Percentiles rank a stretch among this genome's conserved stretches.
phyloP scores from a whole-genome alignment of 2,888 invertebrate genomes.

The Pristionchus exspectatus region DNA sequence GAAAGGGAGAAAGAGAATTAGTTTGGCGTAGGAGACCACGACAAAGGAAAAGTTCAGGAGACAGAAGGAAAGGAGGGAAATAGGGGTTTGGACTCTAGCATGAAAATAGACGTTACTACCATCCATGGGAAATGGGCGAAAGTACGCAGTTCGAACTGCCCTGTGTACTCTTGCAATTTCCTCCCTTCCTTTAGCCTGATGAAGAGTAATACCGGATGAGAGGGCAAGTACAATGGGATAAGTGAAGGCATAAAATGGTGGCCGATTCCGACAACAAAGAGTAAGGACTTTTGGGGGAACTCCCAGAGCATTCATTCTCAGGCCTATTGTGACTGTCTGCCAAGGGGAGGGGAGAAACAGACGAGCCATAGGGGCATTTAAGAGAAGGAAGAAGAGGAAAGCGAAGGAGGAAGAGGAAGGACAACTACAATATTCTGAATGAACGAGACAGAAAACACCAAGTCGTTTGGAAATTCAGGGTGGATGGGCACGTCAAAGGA shows the following conservation, averaged over 20 bases:
- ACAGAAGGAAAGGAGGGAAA: constrained; percentile 12
- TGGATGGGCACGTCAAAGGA: not conserved
- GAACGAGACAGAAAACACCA: not conserved
- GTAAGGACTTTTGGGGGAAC: not conserved
- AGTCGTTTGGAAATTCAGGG: not conserved
- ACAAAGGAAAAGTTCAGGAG: constrained; percentile 6
- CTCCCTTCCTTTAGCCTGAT: not conserved
- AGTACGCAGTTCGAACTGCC: constrained; percentile 12
- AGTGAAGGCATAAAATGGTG: not conserved
- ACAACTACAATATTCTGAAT: constrained; percentile 19
- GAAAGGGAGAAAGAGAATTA: not conserved
- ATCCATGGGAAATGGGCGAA: not conserved
- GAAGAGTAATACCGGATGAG: constrained; percentile 1
- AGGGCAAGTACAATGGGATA: not conserved
- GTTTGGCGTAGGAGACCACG: not conserved
- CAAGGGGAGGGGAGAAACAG: not conserved
- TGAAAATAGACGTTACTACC: not conserved
- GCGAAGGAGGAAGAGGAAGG: constrained; percentile 2
- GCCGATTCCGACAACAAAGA: not conserved
- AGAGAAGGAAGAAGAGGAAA: not conserved
- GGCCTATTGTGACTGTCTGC: not conserved
- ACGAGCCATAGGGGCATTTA: not conserved
- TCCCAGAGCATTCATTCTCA: not conserved
- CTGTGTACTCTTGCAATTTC: constrained; percentile 16
- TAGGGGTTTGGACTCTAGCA: not conserved